Percentiles rank a stretch among this genome's conserved stretches.
Conservation (phyloP, 2,113 vertebrate genomes). For the Ceratotherium simum region DNA sequence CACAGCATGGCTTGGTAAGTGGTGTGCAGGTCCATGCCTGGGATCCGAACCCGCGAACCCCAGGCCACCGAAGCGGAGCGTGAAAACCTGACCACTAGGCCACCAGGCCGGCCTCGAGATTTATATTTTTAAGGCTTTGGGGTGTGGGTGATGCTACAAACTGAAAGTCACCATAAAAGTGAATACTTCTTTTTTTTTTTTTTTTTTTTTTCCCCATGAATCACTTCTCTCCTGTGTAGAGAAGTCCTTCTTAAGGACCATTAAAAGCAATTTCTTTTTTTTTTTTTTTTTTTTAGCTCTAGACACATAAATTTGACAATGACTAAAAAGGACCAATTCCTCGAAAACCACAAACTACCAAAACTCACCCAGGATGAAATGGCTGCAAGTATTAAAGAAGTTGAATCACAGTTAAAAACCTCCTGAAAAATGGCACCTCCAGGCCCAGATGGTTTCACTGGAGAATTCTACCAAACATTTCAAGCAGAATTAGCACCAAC, state of each 20-base stretch:
- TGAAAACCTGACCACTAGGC: too few species aligned
- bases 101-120: not conserved
- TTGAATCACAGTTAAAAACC: not conserved
- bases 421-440: not conserved
- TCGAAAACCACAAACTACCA: conserved; percentile 14
- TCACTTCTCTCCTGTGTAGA: too few species aligned
- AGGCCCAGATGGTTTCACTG: not conserved
- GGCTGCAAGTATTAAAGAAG: not conserved
- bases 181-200: not conserved
- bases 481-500: not conserved
- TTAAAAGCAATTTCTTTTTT: too few species aligned
- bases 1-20: too few species aligned
- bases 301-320: not conserved
- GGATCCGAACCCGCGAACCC: too few species aligned
- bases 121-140: not conserved
- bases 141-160: not conserved
- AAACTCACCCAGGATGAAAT: not conserved
- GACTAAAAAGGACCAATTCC: not conserved
- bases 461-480: not conserved
- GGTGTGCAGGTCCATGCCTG: too few species aligned
- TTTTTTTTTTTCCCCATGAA: too few species aligned
- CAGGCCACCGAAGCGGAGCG: too few species aligned
- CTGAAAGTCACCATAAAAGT: not conserved
- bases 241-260: too few species aligned
- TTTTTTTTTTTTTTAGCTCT: not conserved